Evolutionary conservation across 35 echinoderm and acorn worm species (phyloP).

Genomic region (Patiria miniata): DNA sequence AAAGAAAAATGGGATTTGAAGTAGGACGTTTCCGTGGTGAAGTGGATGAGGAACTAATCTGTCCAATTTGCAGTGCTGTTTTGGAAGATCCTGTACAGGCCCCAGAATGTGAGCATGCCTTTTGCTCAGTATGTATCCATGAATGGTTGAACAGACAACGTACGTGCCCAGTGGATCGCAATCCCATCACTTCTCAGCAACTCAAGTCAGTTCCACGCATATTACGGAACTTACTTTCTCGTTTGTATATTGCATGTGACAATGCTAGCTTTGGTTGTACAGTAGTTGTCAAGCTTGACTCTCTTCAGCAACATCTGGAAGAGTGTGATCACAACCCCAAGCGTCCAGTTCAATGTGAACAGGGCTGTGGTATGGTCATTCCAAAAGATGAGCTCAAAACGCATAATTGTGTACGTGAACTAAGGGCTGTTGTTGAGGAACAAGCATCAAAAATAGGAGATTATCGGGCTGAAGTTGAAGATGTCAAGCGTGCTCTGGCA

Average conservation of each 20-base stretch:
- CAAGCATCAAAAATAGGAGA: slow-evolving; percentile 64
- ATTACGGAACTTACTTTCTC: slow-evolving; percentile 82
- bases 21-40: slow-evolving; percentile 91
- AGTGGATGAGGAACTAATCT: slow-evolving; percentile 97
- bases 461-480: slow-evolving; percentile 70
- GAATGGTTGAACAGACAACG: slow-evolving; percentile 90
- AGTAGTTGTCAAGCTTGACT: slow-evolving; percentile 79
- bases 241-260: slow-evolving; percentile 86
- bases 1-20: slow-evolving; percentile 87
- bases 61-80: slow-evolving; percentile 94
- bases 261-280: slow-evolving; percentile 86
- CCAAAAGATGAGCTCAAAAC: slow-evolving; percentile 93
- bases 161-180: slow-evolving; percentile 94
- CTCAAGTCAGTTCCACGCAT: slow-evolving; percentile 96
- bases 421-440: slow-evolving; percentile 76
- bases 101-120: slow-evolving; percentile 97
- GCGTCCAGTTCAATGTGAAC: slow-evolving; percentile 85
- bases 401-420: slow-evolving; percentile 92
- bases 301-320: slow-evolving; percentile 75
- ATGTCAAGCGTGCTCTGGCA: slow-evolving; percentile 61
- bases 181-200: slow-evolving; percentile 77
- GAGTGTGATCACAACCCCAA: slow-evolving; percentile 98
- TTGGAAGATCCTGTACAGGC: slow-evolving; percentile 91
- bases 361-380: slow-evolving; percentile 93
- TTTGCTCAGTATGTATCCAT: slow-evolving; percentile 86